Percentiles rank a stretch among this genome's conserved stretches.
Conservation (phyloP, 2,888 invertebrate genomes). For the Meganola albula region DNA sequence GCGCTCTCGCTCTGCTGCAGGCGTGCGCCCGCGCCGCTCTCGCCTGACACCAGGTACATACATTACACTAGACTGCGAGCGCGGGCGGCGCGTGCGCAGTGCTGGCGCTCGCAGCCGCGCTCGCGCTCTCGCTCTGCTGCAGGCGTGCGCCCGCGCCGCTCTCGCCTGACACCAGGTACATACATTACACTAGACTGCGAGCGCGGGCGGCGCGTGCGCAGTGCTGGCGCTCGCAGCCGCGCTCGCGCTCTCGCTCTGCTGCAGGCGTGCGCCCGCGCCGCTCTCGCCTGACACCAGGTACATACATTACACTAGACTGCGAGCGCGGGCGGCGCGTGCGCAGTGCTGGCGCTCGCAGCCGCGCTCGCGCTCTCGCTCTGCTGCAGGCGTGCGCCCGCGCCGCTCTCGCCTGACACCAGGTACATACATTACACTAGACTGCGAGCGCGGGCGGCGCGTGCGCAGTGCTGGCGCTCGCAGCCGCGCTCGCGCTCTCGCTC, state of each 20-base stretch:
- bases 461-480: background rate
- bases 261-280: slow-evolving; percentile 43
- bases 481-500: background rate
- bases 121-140: background rate
- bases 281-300: slow-evolving; percentile 50
- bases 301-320: background rate
- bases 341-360: background rate
- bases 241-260: slow-evolving; percentile 23
- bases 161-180: slow-evolving; percentile 48
- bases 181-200: background rate
- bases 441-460: too few species aligned
- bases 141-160: slow-evolving; percentile 34
- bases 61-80: background rate
- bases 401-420: slow-evolving; percentile 43
- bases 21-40: too few species aligned
- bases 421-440: background rate
- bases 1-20: too few species aligned
- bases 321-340: too few species aligned
- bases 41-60: slow-evolving; percentile 37
- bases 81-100: background rate
- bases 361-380: slow-evolving; percentile 36
- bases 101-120: background rate
- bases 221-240: slow-evolving; percentile 39
- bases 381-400: slow-evolving; percentile 45
- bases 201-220: too few species aligned